Evolutionary conservation across 2,797 vertebrate genomes (phyloP), one percentile per base, ranked within the genome.

Genomic region (Anguilla marmorata): DNA sequence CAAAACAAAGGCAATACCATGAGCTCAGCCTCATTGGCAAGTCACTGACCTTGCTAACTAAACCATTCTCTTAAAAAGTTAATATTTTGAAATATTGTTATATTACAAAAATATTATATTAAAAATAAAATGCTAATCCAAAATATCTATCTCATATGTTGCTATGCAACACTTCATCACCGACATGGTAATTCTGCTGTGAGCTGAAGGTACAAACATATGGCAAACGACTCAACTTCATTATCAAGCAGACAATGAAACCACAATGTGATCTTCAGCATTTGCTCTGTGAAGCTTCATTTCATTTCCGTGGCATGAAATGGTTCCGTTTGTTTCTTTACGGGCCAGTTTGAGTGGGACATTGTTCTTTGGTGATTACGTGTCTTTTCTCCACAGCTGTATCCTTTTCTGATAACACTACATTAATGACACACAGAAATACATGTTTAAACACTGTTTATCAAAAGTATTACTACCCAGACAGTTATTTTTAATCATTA

Each of bases 11-110:
- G 24, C 45, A 82, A 82, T 82, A 50, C 41, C 48, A 82, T 82
- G 24, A 82, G 6, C 45, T 48, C 24, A 14, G 30, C 79, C 41
- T n/a, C 45, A 48, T 14, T 16, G 33, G 74, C 37, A 79, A 45
- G 45, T 45, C 37, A 79, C 50, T 82, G 79, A 82, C 24, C 19
- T 48, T n/a, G 79, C 41, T 82, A 82, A 82, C 50, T 50, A 80
- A 41, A 45, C 1, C 76, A 80, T 80, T 8, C 30, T 74, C 16
- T 80, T 19, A 80, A 80, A 80, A 45, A 80, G n/a, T 9, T 74
- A 33, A 48, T 24, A 45, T 74, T 7, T 2, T 74, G 12, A 8
- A 74, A 33, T 74, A 12, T 9, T 33, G 9, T 33, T 12, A 6
- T 63, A 19, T 63, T 63, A 19, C 3, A 19, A 56, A 56, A 56